Percentiles rank a stretch among this genome's conserved stretches.
Evolutionary conservation across 1,140 invertebrate species (phyloP).

Genomic region (Drosophila ficusphila): DNA sequence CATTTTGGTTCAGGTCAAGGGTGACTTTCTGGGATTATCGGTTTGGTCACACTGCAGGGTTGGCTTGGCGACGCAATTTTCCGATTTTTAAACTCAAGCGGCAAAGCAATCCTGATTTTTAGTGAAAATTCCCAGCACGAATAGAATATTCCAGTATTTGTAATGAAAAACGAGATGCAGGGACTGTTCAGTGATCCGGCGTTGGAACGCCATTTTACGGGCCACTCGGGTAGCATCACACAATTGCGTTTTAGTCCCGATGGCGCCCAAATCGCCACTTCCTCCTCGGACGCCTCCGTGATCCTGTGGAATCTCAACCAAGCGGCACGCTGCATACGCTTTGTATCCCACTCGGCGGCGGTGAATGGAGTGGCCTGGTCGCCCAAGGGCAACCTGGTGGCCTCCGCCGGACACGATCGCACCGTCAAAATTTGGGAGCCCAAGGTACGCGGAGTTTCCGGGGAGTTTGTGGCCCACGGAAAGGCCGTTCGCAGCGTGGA

Average conservation of each 20-base stretch:
- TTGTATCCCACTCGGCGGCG: conserved; percentile 87
- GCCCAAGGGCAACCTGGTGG: conserved; percentile 91
- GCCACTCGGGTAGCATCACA: conserved; percentile 90
- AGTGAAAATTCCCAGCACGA: not conserved
- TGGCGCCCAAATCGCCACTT: conserved; percentile 90
- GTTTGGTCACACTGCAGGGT: not conserved
- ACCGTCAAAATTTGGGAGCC: conserved; percentile 94
- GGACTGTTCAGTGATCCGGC: conserved; percentile 85
- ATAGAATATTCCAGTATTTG: not conserved
- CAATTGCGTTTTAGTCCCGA: conserved; percentile 91
- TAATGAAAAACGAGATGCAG: conserved; percentile 15
- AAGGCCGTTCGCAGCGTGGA: conserved; percentile 91
- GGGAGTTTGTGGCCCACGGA: conserved; percentile 91
- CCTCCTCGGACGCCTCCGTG: conserved; percentile 90
- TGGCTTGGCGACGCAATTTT: conserved; percentile 26
- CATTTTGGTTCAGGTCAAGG: no score
- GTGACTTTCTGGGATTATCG: no score
- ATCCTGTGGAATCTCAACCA: conserved; percentile 91
- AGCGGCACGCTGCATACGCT: conserved; percentile 88
- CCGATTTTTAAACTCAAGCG: conserved; percentile 35
- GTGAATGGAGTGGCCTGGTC: conserved; percentile 90
- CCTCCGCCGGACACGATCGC: conserved; percentile 92
- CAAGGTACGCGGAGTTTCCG: conserved; percentile 89
- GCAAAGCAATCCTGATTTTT: not conserved
- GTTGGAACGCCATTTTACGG: conserved; percentile 91